Base-by-base conservation (phyloP, 2,797 vertebrate species). In the Rhinophrynus dorsalis region DNA sequence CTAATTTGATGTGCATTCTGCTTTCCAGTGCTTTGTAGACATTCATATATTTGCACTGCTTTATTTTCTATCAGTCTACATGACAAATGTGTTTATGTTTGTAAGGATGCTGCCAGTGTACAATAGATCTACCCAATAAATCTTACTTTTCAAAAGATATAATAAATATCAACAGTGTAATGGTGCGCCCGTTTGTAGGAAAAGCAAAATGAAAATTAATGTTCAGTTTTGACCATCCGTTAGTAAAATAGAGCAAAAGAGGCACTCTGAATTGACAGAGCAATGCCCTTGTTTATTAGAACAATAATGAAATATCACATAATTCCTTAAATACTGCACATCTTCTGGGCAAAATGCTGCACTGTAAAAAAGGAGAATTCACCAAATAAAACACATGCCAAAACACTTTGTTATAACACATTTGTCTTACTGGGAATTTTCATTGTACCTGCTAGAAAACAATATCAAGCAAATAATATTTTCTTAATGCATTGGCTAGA, bases 231-330 rank as follows among this genome's bases (percentile, higher is more conserved):
- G 30, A 8, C 66, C 33, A 52, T 50, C 44, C 21, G 38, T 40
- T 42, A 42, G 13, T n/a, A 42, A 20, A 40, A 58, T 23, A 59
- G 26, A 26, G 45, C 45, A 68, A 9, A 33, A 8, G 45, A 32
- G 66, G 15, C 32, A 42, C 17, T 44, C 30, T 50, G 8, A 51
- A 68, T 23, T 32, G 57, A 60, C 56, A 68, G 56, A 24, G 8
- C 67, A 32, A 60, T 52, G 57, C 54, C 57, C 57, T 51, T 51
- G 56, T 42, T 68, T 51, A 40, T 61, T 52, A 40, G 23, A 52
- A 30, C 47, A 61, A 20, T 68, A 42, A 61, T 61, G 57, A 68
- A 60, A 54, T 52, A 68, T 52, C 47, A 59, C 56, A 60, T 17
- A 60, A 58, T 58, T 61, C 47, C 59, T 45, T 52, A 26, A 54